These are phyloP conservation scores for Albula goreensis DNA, from an alignment of 2,113 vertebrate genomes.

Conservation along the genomic window DNA sequence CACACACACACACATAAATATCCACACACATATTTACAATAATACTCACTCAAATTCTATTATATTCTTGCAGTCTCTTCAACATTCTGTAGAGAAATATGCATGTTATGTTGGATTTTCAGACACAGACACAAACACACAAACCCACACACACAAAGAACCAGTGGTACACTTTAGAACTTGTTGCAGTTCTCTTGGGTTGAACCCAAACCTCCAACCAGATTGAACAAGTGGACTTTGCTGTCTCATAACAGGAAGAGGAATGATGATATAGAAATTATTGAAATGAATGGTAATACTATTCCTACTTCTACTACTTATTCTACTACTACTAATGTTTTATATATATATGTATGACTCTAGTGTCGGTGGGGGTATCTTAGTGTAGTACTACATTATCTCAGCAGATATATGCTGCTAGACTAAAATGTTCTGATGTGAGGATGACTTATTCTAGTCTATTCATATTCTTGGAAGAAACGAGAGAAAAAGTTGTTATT, in stretches of 20 bases:
- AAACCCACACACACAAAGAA: slow-evolving; percentile 31
- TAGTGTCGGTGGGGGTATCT: slow-evolving; percentile 63
- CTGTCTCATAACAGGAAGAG: slow-evolving; percentile 50
- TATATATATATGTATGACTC: slow-evolving; percentile 50
- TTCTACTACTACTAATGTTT: slow-evolving; percentile 66
- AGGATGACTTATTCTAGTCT: slow-evolving; percentile 64
- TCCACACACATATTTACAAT: background rate
- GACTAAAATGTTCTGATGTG: slow-evolving; percentile 54
- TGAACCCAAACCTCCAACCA: slow-evolving; percentile 10
- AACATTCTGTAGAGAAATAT: background rate
- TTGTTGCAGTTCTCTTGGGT: slow-evolving; percentile 35
- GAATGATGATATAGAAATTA: slow-evolving; percentile 50
- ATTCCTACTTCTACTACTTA: slow-evolving; percentile 76
- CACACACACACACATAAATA: background rate
- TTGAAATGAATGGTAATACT: slow-evolving; percentile 70
- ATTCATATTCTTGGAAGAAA: slow-evolving; percentile 48
- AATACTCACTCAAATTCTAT: background rate
- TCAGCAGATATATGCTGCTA: slow-evolving; percentile 67
- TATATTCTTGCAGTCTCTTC: background rate
- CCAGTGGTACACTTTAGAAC: slow-evolving; percentile 38
- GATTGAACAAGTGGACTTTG: slow-evolving; percentile 54
- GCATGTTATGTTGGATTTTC: background rate
- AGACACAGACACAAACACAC: background rate
- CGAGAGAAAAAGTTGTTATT: slow-evolving; percentile 61
- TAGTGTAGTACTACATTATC: slow-evolving; percentile 70